Evolutionary conservation across 2,797 vertebrate genomes (phyloP).

Genomic region (Pangasius krempfi): DNA sequence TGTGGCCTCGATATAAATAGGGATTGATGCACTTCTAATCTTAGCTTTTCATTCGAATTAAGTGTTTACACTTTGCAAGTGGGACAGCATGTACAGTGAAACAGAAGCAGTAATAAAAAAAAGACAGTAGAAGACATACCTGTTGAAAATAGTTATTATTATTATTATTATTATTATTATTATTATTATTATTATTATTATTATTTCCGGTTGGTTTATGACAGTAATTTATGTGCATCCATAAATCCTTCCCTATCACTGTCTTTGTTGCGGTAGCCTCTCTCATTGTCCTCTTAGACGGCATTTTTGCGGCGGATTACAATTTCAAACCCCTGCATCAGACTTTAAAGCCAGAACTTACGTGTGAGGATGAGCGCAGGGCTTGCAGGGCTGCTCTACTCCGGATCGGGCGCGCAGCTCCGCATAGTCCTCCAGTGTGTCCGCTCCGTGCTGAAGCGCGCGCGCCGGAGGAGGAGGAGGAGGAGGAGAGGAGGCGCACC

Average conservation of each 20-base stretch:
- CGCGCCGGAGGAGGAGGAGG: background rate
- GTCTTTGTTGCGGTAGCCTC: background rate
- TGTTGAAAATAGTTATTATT: background rate
- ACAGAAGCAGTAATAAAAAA: background rate
- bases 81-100: background rate
- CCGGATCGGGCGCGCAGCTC: background rate
- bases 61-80: constrained; percentile 7
- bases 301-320: background rate
- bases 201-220: background rate
- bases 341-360: constrained; percentile 63
- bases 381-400: constrained; percentile 53
- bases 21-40: background rate
- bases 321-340: background rate
- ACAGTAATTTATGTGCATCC: background rate
- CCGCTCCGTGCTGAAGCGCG: constrained; percentile 15
- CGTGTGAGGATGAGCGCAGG: constrained; percentile 59
- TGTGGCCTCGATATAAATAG: background rate
- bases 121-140: background rate
- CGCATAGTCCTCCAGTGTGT: constrained; percentile 24
- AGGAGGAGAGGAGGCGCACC: background rate
- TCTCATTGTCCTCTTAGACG: background rate
- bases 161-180: background rate
- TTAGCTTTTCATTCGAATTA: background rate
- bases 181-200: background rate
- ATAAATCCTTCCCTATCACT: background rate